A percentile compares a stretch with the other conserved stretches of the same genome.
These are phyloP conservation scores for Otolemur garnettii DNA, from an alignment of 2,113 vertebrate species.

Conservation along the genomic window DNA sequence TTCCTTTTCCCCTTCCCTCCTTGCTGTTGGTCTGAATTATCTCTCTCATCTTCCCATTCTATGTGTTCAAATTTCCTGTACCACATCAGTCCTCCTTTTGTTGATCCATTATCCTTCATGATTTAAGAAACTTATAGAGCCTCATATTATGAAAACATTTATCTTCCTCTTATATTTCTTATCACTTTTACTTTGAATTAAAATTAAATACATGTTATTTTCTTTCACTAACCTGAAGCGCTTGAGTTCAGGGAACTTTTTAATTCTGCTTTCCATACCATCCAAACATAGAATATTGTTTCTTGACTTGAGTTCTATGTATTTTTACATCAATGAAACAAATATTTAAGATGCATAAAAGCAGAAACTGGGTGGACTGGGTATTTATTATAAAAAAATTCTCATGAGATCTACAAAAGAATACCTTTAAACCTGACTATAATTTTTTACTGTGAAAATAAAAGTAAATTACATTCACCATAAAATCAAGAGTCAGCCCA, in stretches of 20 bases:
- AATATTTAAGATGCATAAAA: slow-evolving; percentile 51
- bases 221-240: not conserved
- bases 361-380: not conserved
- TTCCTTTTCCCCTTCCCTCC: not conserved
- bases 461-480: not conserved
- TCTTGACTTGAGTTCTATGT: not conserved
- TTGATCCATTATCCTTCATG: not conserved
- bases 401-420: not conserved
- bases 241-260: not conserved
- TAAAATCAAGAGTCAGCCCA: not conserved
- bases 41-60: not conserved
- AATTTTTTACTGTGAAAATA: not conserved
- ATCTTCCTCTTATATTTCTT: not conserved
- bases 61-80: not conserved
- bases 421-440: not conserved
- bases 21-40: not conserved
- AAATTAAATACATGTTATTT: not conserved
- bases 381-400: slow-evolving; percentile 41
- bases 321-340: slow-evolving; percentile 29
- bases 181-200: not conserved
- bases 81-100: not conserved
- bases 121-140: slow-evolving; percentile 7
- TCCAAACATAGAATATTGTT: slow-evolving; percentile 23
- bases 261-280: slow-evolving; percentile 35
- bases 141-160: not conserved